Percentiles rank a stretch among this genome's conserved stretches.
Conservation (phyloP, 2,797 vertebrate genomes). For the Hoplostethus mediterraneus region DNA sequence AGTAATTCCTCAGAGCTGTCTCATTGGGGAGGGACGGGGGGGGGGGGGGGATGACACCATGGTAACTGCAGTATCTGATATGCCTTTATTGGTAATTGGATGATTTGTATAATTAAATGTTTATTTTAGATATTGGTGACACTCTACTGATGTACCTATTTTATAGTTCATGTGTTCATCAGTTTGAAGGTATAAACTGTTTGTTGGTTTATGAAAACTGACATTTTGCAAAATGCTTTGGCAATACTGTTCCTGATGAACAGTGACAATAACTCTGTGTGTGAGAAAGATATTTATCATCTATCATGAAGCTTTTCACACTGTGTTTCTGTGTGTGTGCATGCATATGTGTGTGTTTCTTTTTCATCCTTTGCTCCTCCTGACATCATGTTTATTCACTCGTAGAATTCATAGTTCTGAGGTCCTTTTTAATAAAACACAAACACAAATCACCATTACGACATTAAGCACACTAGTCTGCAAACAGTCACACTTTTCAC, state of each 20-base stretch:
- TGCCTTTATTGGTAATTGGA: no score
- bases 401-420: constrained; percentile 28
- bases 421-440: constrained; percentile 49
- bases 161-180: no score
- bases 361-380: background rate
- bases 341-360: background rate
- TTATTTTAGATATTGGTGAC: no score
- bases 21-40: background rate
- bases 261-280: background rate
- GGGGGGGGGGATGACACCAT: no score
- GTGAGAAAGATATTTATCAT: background rate
- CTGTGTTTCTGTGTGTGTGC: background rate
- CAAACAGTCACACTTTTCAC: constrained; percentile 1
- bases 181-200: no score
- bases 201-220: no score
- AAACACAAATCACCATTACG: constrained; percentile 38
- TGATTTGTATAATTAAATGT: no score
- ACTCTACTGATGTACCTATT: no score
- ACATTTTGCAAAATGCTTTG: no score
- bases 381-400: constrained; percentile 32
- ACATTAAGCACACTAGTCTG: background rate
- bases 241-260: no score
- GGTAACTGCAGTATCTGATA: no score
- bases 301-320: no score
- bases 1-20: constrained; percentile 29